Evolutionary conservation across 2,888 invertebrate species (phyloP), one percentile per base, ranked within the genome.

Genomic region (Drosophila tanythrix): DNA sequence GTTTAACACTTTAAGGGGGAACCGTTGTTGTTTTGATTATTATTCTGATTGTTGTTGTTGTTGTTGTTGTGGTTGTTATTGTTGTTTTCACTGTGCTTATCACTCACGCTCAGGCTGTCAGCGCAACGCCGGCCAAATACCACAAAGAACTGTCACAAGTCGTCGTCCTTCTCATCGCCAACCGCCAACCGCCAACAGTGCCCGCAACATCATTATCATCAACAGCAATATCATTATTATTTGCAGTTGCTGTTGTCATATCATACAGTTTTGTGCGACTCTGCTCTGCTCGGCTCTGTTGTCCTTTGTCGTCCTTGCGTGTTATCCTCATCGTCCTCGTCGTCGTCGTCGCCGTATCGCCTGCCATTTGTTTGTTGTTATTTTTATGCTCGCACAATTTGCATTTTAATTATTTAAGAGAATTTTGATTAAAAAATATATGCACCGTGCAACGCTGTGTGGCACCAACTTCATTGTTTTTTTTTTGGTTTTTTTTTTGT

Each of bases 341-440:
- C 11, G 31, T 31, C 13, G 52, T 53, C 36, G 38, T 13, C 63
- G 63, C 65, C 61, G 63, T 68, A 70, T 64, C 62, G 74, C 70
- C 74, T 65, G 73, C 57, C 76, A 76, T 81, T 77, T 81, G 82
- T 69, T 75, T 81, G 83, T 83, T 86, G 75, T 79, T 82, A 62
- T 84, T 82, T 75, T 85, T 81, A 77, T 85, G 70, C 76, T 85
- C 89, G 68, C 84, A 82, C 88, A 91, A 90, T 91, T 91, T 91
- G 83, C 87, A 91, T 92, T 91, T 92, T 90, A 91, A 91, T 92
- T 92, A 92, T 92, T 91, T 89, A 91, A 90, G 86, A 91, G 90
- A 91, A 92, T 92, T 91, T 91, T 92, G 91, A 92, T 92, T 92
- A 92, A 91, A 91, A 91, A 86, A 90, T 88, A 82, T 82, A 78